phyloP scores from a whole-genome alignment of 2,797 vertebrate genomes.

The Discoglossus pictus region DNA sequence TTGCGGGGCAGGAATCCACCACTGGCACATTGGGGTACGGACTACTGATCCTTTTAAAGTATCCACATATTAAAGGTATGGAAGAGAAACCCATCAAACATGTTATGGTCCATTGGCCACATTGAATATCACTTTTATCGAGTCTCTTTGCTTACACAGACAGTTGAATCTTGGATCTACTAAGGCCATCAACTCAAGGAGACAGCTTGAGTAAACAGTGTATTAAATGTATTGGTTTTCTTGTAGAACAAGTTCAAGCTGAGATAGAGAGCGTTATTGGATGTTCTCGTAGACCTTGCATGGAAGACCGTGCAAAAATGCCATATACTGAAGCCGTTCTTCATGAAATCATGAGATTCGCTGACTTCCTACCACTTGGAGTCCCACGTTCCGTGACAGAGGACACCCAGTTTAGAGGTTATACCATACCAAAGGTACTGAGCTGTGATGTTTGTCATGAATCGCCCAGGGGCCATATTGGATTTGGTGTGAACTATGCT shows the following conservation, averaged over 20 bases:
- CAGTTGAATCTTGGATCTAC: no score
- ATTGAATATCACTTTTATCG: no score
- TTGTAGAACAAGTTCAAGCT: slow-evolving; percentile 20
- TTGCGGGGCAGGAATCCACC: slow-evolving; percentile 54
- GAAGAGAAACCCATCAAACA: neutral
- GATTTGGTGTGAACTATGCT: no score
- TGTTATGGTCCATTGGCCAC: neutral
- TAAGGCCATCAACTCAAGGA: no score
- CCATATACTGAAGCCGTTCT: slow-evolving; percentile 63
- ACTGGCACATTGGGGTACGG: slow-evolving; percentile 55
- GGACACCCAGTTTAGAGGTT: slow-evolving; percentile 54
- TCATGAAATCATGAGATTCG: slow-evolving; percentile 57
- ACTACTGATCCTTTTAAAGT: slow-evolving; percentile 58
- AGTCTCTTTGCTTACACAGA: no score
- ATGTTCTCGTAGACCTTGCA: slow-evolving; percentile 28
- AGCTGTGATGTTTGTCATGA: no score
- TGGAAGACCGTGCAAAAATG: slow-evolving; percentile 57
- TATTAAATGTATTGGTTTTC: neutral
- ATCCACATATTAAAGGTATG: slow-evolving; percentile 44
- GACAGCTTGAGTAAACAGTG: no score
- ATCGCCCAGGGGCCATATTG: neutral
- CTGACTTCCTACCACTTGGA: slow-evolving; percentile 55
- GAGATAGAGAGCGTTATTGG: slow-evolving; percentile 61
- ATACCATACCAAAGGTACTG: slow-evolving; percentile 58
- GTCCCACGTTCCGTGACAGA: slow-evolving; percentile 52